A percentile compares a stretch with the other conserved stretches of the same genome.
These are phyloP conservation scores for Pollenia griseotomentosa DNA, from an alignment of 2,888 invertebrate genomes.

Conservation along the genomic window DNA sequence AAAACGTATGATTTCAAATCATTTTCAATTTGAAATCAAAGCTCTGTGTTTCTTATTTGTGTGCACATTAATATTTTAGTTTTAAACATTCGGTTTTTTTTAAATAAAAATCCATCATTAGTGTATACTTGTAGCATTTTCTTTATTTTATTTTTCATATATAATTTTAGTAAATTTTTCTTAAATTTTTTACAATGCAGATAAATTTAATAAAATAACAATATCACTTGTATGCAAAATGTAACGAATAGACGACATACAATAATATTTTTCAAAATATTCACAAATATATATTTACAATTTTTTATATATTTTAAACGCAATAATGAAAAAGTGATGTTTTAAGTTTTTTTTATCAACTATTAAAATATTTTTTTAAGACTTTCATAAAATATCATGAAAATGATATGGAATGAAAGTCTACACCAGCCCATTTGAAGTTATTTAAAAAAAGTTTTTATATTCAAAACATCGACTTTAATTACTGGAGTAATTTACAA, in stretches of 20 bases:
- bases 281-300: conserved; percentile 48
- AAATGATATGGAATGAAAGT: conserved; percentile 75
- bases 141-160: conserved; percentile 20
- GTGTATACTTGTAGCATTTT: conserved; percentile 6
- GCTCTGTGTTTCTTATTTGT: no score
- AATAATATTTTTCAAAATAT: conserved; percentile 48
- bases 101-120: no score
- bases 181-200: conserved; percentile 40
- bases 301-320: conserved; percentile 18
- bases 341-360: conserved; percentile 27
- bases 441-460: conserved; percentile 39
- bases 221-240: conserved; percentile 50
- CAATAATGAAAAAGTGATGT: conserved; percentile 14
- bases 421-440: conserved; percentile 80
- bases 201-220: conserved; percentile 51
- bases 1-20: no score
- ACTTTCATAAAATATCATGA: conserved; percentile 73
- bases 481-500: conserved; percentile 37
- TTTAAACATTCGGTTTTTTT: no score
- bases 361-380: conserved; percentile 44
- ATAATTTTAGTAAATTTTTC: conserved; percentile 31
- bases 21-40: no score
- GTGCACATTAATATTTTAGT: no score
- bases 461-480: conserved; percentile 40
- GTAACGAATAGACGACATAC: conserved; percentile 32